Percentiles rank a stretch among this genome's conserved stretches.
phyloP scores from a whole-genome alignment of 2,113 vertebrate genomes.

The Reinhardtius hippoglossoides region DNA sequence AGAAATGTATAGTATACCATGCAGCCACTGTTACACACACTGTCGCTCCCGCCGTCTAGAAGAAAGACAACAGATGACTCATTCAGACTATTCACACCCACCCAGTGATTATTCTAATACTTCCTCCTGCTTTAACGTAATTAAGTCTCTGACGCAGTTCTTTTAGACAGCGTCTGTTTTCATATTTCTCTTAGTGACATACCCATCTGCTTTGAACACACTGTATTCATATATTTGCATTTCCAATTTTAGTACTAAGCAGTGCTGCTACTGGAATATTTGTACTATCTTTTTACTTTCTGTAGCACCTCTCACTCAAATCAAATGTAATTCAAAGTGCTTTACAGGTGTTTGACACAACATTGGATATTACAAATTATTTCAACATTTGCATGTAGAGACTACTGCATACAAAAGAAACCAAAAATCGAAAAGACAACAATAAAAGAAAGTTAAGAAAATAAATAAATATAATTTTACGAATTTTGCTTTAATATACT shows the following conservation, averaged over 20 bases:
- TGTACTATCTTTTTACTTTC: neutral
- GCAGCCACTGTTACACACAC: neutral
- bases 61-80: slow-evolving; percentile 43
- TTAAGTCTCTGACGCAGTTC: slow-evolving; percentile 29
- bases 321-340: too few species aligned
- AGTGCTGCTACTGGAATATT: neutral
- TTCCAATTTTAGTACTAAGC: slow-evolving; percentile 2
- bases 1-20: neutral
- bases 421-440: too few species aligned
- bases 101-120: slow-evolving; percentile 35
- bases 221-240: slow-evolving; percentile 3
- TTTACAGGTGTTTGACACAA: too few species aligned
- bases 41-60: slow-evolving; percentile 16
- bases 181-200: slow-evolving; percentile 7
- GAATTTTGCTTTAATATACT: too few species aligned
- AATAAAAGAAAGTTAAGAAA: too few species aligned
- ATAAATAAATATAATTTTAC: neutral
- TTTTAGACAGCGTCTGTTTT: neutral
- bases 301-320: too few species aligned
- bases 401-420: neutral
- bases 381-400: neutral
- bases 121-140: slow-evolving; percentile 15
- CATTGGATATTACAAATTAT: too few species aligned
- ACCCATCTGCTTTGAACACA: slow-evolving; percentile 13
- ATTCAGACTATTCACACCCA: slow-evolving; percentile 28